A percentile compares a stretch with the other conserved stretches of the same genome.
phyloP scores from a whole-genome alignment of 2,113 vertebrate genomes.

The Andinoacara biseriatus region DNA sequence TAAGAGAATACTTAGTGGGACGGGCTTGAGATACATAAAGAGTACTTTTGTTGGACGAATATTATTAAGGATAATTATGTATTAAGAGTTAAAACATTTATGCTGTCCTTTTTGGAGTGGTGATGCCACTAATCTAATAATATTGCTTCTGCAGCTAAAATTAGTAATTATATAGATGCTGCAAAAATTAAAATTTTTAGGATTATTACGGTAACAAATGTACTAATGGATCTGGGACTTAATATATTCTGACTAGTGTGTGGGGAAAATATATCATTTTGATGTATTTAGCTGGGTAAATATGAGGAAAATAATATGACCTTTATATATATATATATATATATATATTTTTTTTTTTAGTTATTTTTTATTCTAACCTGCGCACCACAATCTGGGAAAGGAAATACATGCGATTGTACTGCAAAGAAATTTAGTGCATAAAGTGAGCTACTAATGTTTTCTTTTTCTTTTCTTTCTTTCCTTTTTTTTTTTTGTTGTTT shows the following conservation, averaged over 20 bases:
- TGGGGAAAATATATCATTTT: background rate
- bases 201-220: background rate
- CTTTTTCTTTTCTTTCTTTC: background rate
- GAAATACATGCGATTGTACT: background rate
- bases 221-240: background rate
- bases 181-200: too few species aligned
- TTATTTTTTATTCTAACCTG: background rate
- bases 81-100: background rate
- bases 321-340: background rate
- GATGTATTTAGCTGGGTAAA: background rate
- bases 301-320: background rate
- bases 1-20: background rate
- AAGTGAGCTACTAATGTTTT: background rate
- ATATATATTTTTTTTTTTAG: background rate
- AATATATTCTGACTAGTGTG: background rate
- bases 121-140: background rate
- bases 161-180: background rate
- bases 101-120: background rate
- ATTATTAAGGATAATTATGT: background rate
- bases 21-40: background rate
- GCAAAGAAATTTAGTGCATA: background rate
- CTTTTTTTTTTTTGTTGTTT: background rate
- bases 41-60: background rate
- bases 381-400: background rate
- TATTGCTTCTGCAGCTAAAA: background rate